phyloP scores from a whole-genome alignment of 2,797 vertebrate species.

The Cynopterus sphinx region DNA sequence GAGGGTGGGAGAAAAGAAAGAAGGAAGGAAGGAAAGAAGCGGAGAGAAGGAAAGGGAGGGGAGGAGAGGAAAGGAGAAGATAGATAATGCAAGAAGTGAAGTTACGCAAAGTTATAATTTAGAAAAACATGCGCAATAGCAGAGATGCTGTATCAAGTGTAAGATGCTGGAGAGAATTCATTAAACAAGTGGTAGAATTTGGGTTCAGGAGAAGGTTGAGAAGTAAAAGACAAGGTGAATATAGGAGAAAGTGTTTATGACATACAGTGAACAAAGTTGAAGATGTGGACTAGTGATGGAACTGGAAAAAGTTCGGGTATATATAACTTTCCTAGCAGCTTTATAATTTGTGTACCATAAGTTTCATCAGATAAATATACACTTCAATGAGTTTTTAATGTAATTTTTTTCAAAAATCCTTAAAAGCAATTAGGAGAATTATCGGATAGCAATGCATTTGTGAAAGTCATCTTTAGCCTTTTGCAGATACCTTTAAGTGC shows the following conservation, averaged over 20 bases:
- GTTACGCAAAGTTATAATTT: not conserved
- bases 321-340: not conserved
- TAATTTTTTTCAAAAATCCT: not conserved
- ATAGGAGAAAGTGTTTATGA: not conserved
- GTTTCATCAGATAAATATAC: not conserved
- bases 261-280: not conserved
- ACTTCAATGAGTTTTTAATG: not conserved
- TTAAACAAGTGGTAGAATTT: not conserved
- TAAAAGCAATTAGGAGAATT: not conserved
- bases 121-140: not conserved
- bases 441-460: not conserved
- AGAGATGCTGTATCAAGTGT: not conserved
- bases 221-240: not conserved
- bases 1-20: not conserved
- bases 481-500: not conserved
- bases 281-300: not conserved
- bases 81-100: not conserved
- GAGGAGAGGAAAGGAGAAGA: not conserved
- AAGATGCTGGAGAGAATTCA: not conserved
- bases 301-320: not conserved
- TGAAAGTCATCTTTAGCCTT: not conserved
- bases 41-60: not conserved
- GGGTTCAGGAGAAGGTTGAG: not conserved
- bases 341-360: conserved; percentile 1
- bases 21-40: not conserved